Conservation (phyloP, 2,797 vertebrate genomes). For the Phrynocephalus guinanensis region DNA sequence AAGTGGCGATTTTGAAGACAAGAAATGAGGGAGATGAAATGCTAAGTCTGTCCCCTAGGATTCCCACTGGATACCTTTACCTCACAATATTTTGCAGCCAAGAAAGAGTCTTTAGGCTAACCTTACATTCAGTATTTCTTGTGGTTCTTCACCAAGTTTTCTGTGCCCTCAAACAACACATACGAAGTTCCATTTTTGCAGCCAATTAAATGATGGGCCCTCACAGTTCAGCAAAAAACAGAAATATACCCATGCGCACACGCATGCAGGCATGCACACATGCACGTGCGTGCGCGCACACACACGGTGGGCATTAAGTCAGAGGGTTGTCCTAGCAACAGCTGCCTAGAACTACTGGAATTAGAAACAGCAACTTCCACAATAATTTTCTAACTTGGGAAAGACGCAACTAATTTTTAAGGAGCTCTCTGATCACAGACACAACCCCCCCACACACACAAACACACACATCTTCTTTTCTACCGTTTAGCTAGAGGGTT, state of each 20-base stretch:
- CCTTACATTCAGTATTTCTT: not conserved
- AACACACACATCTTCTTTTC: not conserved
- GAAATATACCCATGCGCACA: not conserved
- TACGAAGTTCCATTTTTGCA: not conserved
- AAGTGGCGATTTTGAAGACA: not conserved
- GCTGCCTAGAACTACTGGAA: slow-evolving; percentile 41
- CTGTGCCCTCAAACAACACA: no score
- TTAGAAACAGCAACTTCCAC: slow-evolving; percentile 34
- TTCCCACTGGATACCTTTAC: not conserved
- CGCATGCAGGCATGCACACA: not conserved
- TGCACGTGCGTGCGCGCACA: not conserved
- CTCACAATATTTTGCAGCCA: not conserved
- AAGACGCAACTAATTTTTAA: not conserved
- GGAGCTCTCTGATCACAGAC: no score
- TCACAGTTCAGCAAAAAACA: not conserved
- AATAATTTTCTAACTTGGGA: slow-evolving; percentile 18
- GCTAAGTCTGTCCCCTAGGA: not conserved
- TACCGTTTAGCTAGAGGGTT: not conserved
- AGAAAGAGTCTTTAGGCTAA: not conserved
- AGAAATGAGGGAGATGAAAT: not conserved
- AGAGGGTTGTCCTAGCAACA: not conserved
- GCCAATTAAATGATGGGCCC: not conserved
- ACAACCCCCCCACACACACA: not conserved
- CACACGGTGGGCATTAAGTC: not conserved
- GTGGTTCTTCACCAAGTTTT: not conserved